Conservation (phyloP, 37 sponge, comb jelly and placozoan genomes). For the Lycopodina hypogea region DNA sequence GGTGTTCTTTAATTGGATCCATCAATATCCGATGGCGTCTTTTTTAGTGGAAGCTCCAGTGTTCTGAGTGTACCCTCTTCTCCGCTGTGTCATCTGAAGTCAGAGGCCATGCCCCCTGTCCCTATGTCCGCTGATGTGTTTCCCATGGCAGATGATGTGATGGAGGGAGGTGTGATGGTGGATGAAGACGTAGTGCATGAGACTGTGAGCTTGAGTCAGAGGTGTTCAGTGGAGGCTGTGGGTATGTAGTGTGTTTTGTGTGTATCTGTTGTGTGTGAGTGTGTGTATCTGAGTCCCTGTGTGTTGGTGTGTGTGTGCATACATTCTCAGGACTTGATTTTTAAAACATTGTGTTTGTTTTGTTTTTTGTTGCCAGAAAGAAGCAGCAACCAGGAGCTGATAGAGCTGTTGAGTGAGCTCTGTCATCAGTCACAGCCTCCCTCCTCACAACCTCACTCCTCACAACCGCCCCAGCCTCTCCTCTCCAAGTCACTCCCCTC, state of each 20-base stretch:
- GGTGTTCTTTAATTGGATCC: neutral
- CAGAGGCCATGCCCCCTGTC: neutral
- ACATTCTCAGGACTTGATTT: too few species aligned
- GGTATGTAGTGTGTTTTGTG: slow-evolving; percentile 37
- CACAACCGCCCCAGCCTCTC: slow-evolving; percentile 4
- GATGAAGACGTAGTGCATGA: slow-evolving; percentile 34
- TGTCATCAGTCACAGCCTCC: slow-evolving; percentile 20
- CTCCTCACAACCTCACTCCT: neutral
- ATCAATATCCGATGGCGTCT: neutral
- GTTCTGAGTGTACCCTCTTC: neutral
- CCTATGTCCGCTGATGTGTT: neutral
- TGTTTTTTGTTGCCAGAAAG: slow-evolving; percentile 4
- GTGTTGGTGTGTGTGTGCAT: too few species aligned
- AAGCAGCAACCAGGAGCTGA: slow-evolving; percentile 34
- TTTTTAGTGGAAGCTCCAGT: neutral
- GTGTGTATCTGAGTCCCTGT: neutral
- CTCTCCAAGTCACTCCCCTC: neutral
- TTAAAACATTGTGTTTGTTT: too few species aligned
- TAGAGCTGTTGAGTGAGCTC: slow-evolving; percentile 33
- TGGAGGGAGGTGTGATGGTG: slow-evolving; percentile 14
- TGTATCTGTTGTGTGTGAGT: too few species aligned
- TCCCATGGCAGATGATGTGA: neutral
- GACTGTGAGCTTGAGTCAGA: slow-evolving; percentile 48
- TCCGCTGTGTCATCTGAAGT: neutral
- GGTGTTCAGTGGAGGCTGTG: slow-evolving; percentile 25